Evolutionary conservation across 2,888 invertebrate genomes (phyloP).

Genomic region (Nephrotoma guestfalica): DNA sequence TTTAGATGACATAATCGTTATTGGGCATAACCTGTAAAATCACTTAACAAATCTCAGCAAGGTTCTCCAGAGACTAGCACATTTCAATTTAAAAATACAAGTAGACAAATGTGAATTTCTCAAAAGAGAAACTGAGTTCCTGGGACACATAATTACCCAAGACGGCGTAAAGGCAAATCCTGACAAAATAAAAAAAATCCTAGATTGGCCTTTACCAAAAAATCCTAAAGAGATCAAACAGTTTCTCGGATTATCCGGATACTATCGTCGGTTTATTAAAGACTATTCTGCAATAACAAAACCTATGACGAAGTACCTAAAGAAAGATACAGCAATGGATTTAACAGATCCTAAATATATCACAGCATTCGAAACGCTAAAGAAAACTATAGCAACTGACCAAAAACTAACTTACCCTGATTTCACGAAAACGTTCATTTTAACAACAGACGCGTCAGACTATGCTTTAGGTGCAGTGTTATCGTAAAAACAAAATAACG

Average conservation of each 20-base stretch:
- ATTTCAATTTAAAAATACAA: not conserved
- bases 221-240: not conserved
- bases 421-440: not conserved
- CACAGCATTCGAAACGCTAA: not conserved
- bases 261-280: not conserved
- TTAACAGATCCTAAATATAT: not conserved
- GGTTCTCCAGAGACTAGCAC: not conserved
- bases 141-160: not conserved
- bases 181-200: not conserved
- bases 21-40: not conserved
- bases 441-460: not conserved
- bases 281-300: not conserved
- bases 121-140: not conserved
- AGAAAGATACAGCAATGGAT: not conserved
- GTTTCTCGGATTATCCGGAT: not conserved
- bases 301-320: not conserved
- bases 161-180: not conserved
- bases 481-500: not conserved
- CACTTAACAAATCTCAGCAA: not conserved
- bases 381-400: not conserved
- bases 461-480: not conserved
- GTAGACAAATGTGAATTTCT: not conserved
- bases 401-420: not conserved
- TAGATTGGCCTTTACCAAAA: not conserved
- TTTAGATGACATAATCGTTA: not conserved